Percentiles rank a stretch among this genome's conserved stretches.
phyloP scores from a whole-genome alignment of 1,140 invertebrate genomes.

The Brachionus plicatilis region DNA sequence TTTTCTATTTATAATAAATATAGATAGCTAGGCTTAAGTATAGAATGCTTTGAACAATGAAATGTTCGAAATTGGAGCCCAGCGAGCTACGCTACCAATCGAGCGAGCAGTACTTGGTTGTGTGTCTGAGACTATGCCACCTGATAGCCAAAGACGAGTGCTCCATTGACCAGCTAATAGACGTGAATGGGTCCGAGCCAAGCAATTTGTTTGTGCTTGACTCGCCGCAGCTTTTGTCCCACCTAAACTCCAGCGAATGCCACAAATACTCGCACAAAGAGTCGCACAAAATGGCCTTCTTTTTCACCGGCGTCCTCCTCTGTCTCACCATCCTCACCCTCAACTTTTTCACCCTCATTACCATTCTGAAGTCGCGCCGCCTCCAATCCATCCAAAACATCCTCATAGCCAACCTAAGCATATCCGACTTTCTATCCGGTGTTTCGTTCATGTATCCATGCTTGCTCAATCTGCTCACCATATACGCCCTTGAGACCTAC shows the following conservation, averaged over 20 bases:
- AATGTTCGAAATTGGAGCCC: background rate
- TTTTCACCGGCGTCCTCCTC: background rate
- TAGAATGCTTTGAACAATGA: background rate
- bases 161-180: conserved; percentile 5
- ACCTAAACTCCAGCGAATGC: conserved; percentile 23
- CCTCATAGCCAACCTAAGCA: conserved; percentile 4
- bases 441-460: conserved; percentile 29
- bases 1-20: background rate
- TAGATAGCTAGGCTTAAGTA: background rate
- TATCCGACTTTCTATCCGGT: conserved; percentile 25
- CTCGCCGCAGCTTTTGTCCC: conserved; percentile 1
- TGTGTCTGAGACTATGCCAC: background rate
- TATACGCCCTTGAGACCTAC: conserved; percentile 18
- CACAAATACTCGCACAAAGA: conserved; percentile 30
- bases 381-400: conserved; percentile 28
- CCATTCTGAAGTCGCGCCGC: conserved; percentile 3
- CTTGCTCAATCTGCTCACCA: background rate
- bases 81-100: background rate
- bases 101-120: background rate
- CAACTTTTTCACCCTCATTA: background rate
- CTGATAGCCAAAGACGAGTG: conserved; percentile 19
- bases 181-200: background rate
- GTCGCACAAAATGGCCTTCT: conserved; percentile 6
- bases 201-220: background rate
- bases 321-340: background rate